Base-by-base conservation (phyloP, 2,797 vertebrate genomes). In the Alosa sapidissima region DNA sequence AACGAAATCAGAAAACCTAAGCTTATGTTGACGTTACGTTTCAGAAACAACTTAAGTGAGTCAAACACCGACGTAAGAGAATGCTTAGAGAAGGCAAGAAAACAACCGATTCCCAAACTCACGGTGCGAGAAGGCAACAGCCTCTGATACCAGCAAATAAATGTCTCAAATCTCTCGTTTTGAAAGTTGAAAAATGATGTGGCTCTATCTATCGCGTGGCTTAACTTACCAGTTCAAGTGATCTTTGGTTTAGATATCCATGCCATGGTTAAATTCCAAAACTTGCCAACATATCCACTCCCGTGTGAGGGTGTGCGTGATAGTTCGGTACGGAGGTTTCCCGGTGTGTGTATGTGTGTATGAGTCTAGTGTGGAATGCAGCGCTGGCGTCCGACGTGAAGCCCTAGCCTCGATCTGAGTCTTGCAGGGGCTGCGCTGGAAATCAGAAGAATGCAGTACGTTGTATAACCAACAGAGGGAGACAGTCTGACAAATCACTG, bases 231-330 rank as follows among this genome's bases (percentile, higher is more conserved):
- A 88, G 87, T 92, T 92, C 92, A 94, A 89, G 92, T 91, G 93
- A 91, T 94, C 93, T 94, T 91, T 21, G 89, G 90, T 87, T 87
- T 88, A 83, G 94, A 89, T 91, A 91, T 93, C 93, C 95, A 92
- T 87, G 92, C 95, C 96, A 96, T 96, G 89, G 88, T 94, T 92
- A 95, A 93, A 95, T 94, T 95, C 96, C 94, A 92, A 93, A 93
- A 94, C 93, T 95, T 93, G 87, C 86, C 75, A 85, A 89, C 92
- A 93, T 94, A 93, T 94, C 92, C 94, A 91, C 89, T 88, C 91
- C 87, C 87, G 87, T 85, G 90, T 88, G 90, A 90, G 91, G 85
- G 88, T 89, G 89, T 87, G 91, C 81, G 85, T 90, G 92, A 88
- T 92, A 91, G 91, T 91, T 91, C 86, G 21, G 81, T 83, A 83